Evolutionary conservation across 2,797 vertebrate species (phyloP).

Genomic region (Diglossa cyanea): DNA sequence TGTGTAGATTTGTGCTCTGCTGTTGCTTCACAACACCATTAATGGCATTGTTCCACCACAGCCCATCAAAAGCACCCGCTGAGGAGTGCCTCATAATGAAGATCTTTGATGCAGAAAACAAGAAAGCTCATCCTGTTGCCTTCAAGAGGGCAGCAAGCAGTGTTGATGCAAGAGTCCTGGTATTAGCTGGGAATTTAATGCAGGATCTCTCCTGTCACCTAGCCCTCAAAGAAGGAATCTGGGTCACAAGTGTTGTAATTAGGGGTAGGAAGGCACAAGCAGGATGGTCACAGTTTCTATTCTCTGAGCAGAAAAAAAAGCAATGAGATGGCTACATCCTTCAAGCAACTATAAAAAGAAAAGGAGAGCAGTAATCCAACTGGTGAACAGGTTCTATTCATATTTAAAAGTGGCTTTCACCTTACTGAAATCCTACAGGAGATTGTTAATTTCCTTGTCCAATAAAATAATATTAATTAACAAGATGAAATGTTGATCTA

Average conservation of each 20-base stretch:
- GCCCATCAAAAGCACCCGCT: neutral
- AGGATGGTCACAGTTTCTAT: neutral
- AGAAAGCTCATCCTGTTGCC: neutral
- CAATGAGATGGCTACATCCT: neutral
- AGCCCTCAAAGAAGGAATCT: neutral
- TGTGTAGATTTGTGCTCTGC: neutral
- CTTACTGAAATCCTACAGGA: neutral
- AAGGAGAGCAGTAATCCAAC: neutral
- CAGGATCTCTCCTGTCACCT: neutral
- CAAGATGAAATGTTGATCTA: neutral
- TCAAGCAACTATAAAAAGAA: neutral
- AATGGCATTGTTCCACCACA: neutral
- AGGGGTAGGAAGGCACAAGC: neutral
- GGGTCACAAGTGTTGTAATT: neutral
- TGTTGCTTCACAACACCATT: neutral
- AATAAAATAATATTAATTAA: neutral
- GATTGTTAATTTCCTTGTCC: neutral
- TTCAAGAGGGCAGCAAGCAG: neutral
- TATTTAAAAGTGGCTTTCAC: neutral
- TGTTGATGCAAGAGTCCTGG: neutral
- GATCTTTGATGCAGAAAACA: neutral
- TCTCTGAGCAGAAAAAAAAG: neutral
- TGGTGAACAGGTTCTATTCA: neutral
- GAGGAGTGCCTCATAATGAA: neutral
- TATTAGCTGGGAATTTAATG: neutral